Base-by-base conservation (phyloP, 2,113 vertebrate species). In the Myotis lucifugus region DNA sequence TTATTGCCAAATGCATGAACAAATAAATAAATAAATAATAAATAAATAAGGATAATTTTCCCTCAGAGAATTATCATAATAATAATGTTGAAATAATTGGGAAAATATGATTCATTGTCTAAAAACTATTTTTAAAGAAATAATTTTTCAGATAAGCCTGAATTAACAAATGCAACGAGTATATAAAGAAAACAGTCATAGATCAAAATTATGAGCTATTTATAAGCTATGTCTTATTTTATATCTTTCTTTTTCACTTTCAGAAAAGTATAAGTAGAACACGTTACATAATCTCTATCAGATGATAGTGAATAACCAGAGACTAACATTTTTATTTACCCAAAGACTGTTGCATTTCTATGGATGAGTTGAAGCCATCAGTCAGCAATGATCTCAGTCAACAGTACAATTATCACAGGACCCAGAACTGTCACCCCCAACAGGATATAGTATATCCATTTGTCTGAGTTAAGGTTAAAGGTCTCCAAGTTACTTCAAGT, bases 11-110 rank as follows among this genome's bases (percentile, higher is more conserved):
- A 88, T 50, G 32, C 27, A 66, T 74, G 72, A 83, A 79, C 85
- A 70, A 89, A 86, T 95, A 21, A 87, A 88, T 66, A 64, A 52
- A 72, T 64, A 56, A 89, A 86, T 95, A 19, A 66, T 64, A 64
- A 48, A 88, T 66, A 46, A 93, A 52, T 73, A 70, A 85, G 29
- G 13, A 82, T 52, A 48, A 81, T 64, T 66, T 92, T 64, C 18
- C 70, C 46, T 54, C 76, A 29, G 34, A 88, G 61, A 88, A 82
- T 84, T 85, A 90, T 52, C 42, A 83, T 76, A 64, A 91, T 6
- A 92, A 83, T 69, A 40, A 66, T 42, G n/a, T 87, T 91, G 83
- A 96, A 91, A 77, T 89, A 83, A 67, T 50, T 81, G 5, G 15
- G 34, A 84, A 83, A 88, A 73, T 69, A 78, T 46, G 8, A 61